A percentile compares a stretch with the other conserved stretches of the same genome.
These are phyloP conservation scores for Cinclus mexicanus DNA, from an alignment of 2,113 vertebrate species.

Conservation along the genomic window DNA sequence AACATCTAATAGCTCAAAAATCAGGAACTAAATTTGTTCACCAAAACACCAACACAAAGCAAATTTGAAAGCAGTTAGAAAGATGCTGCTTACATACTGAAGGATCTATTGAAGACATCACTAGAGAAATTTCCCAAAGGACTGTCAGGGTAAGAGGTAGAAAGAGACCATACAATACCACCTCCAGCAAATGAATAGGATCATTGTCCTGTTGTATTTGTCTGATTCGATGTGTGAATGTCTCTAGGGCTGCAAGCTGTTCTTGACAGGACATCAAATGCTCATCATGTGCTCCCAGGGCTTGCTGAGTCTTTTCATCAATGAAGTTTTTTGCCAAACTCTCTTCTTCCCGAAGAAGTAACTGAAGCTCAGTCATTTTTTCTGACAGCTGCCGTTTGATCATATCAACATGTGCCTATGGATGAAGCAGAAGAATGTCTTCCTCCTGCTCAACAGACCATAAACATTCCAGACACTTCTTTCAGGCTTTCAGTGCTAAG, in stretches of 20 bases:
- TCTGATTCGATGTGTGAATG: slow-evolving; percentile 23
- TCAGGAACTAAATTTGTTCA: neutral
- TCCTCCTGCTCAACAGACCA: neutral
- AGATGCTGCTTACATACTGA: neutral
- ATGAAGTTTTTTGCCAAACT: slow-evolving; percentile 59
- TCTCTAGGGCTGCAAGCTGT: slow-evolving; percentile 31
- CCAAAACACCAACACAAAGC: neutral
- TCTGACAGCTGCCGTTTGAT: slow-evolving; percentile 66
- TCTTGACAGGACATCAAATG: slow-evolving; percentile 36
- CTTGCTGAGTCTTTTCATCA: slow-evolving; percentile 64
- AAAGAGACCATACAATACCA: slow-evolving; percentile 8
- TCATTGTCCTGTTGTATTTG: slow-evolving; percentile 50
- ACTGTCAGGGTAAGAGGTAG: neutral
- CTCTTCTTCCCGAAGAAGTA: slow-evolving; percentile 75
- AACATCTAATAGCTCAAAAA: neutral
- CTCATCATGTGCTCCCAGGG: slow-evolving; percentile 52
- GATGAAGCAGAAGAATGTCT: neutral
- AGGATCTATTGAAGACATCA: neutral
- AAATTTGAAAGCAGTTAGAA: neutral
- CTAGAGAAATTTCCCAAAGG: neutral
- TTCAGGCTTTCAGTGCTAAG: neutral
- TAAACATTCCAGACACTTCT: neutral
- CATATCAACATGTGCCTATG: slow-evolving; percentile 41
- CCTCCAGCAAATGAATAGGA: slow-evolving; percentile 69
- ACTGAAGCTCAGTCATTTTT: slow-evolving; percentile 64